Evolutionary conservation across 1,140 invertebrate genomes (phyloP), one percentile per base, ranked within the genome.

Genomic region (Calephelis nemesis): DNA sequence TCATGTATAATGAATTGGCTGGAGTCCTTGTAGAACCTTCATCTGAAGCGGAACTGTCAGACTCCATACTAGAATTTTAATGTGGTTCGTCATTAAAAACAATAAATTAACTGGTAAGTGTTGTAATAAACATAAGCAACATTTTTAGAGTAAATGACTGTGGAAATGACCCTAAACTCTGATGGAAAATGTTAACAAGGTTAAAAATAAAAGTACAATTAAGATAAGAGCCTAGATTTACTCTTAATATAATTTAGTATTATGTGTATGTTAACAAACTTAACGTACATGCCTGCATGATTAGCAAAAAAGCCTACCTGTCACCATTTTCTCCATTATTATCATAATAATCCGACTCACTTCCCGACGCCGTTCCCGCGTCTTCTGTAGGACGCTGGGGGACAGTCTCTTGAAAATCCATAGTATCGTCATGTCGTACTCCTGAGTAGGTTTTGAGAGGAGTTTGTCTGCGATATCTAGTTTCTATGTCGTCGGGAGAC

Each of bases 401-500:
- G 0, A 71, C 62, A 6, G 68, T 64, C 40, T 83, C 83, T 8
- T 83, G 76, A 62, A 74, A 83, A 0, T 87, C 78, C 5, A 69
- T 72, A 10, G 69, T 63, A 47, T 87, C 86, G 30, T 90, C 88
- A 19, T 81, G 81, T 4, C 75, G 69, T 12, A 82, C 76, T 1
- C 68, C 72, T 0, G 75, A 52, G 50, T 81, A 84, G 0, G 82
- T 71, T 66, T 90, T 89, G 5, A 82, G 71, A 0, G 82, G 77
- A 1, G 82, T 84, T 64, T 90, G 88, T n/a, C 91, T 82, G 50
- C 93, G 92, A 58, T 75, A 86, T 65, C 85, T 85, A 30, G 90
- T 91, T 60, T 93, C 94, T 63, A 93, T 93, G 76, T 97, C 96
- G 85, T 98, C 97, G 0, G 96, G 96, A 0, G 96, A 97, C 82